phyloP scores from a whole-genome alignment of 2,113 vertebrate genomes.

The Colossoma macropomum region DNA sequence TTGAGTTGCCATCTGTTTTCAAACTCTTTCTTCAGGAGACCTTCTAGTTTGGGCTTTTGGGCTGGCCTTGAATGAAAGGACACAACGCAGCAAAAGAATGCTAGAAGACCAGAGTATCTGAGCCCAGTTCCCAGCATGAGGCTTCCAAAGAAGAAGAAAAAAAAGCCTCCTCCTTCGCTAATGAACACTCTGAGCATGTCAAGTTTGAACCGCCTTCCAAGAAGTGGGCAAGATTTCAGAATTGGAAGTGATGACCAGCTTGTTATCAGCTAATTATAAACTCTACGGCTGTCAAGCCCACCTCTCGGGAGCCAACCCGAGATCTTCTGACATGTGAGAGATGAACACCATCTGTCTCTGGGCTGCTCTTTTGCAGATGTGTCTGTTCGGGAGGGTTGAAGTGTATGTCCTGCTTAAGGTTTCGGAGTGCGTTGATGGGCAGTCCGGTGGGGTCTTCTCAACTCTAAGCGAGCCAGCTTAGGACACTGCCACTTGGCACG shows the following conservation, averaged over 20 bases:
- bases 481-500: conserved; percentile 45
- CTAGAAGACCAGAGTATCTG: conserved; percentile 21
- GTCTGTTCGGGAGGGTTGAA: conserved; percentile 20
- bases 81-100: conserved; percentile 36
- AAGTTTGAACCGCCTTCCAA: conserved; percentile 61
- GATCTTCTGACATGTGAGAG: conserved; percentile 57
- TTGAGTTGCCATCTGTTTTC: conserved; percentile 50
- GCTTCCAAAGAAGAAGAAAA: conserved; percentile 15
- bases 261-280: conserved; percentile 59
- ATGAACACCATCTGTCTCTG: conserved; percentile 62
- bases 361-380: conserved; percentile 33
- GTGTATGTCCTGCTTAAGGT: conserved; percentile 48
- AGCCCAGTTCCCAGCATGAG: conserved; percentile 27
- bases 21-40: conserved; percentile 53
- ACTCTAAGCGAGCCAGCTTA: conserved; percentile 16
- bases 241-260: conserved; percentile 64
- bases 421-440: conserved; percentile 34
- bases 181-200: conserved; percentile 52
- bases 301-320: conserved; percentile 49
- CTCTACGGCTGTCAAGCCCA: conserved; percentile 49
- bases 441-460: conserved; percentile 45
- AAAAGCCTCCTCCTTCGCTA: conserved; percentile 1
- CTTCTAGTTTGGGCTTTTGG: conserved; percentile 23
- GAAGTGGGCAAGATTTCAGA: conserved; percentile 73
- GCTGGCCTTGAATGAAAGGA: conserved; percentile 52